Evolutionary conservation across 2,113 vertebrate species (phyloP).

Genomic region (Trichomycterus rosablanca): DNA sequence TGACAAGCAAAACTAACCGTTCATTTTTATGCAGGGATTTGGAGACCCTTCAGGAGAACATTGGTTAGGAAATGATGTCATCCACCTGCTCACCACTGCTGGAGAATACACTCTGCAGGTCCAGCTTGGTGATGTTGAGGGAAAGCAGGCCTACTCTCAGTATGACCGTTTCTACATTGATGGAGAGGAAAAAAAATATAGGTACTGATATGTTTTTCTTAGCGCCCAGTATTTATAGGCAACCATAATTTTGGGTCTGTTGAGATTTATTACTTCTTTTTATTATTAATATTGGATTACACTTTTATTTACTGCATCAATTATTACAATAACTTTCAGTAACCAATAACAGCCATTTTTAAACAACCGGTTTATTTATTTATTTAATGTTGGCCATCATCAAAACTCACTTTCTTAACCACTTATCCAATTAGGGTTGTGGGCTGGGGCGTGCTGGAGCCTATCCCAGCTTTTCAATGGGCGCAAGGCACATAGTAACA

Average conservation of each 20-base stretch:
- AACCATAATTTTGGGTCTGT: not conserved
- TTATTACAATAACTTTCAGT: no score
- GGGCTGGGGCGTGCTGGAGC: no score
- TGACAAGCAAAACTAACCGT: not conserved
- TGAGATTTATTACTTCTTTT: no score
- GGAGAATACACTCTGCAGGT: slow-evolving; percentile 67
- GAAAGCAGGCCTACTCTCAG: slow-evolving; percentile 69
- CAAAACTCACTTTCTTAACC: no score
- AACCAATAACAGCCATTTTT: no score
- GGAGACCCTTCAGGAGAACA: slow-evolving; percentile 72
- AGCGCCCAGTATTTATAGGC: not conserved
- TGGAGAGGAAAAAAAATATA: slow-evolving; percentile 71
- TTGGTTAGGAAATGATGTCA: slow-evolving; percentile 78
- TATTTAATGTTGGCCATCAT: no score
- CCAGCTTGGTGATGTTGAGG: slow-evolving; percentile 68
- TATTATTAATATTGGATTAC: no score
- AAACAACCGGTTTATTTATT: no score
- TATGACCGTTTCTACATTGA: slow-evolving; percentile 70
- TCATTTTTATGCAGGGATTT: slow-evolving; percentile 67
- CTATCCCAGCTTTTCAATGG: no score
- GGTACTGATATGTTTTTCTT: slow-evolving; percentile 53
- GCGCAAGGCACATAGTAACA: no score
- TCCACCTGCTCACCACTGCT: slow-evolving; percentile 69
- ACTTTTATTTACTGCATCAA: no score
- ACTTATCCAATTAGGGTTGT: no score